phyloP scores from a whole-genome alignment of 2,888 invertebrate species.

The Stictocephala bisonia region DNA sequence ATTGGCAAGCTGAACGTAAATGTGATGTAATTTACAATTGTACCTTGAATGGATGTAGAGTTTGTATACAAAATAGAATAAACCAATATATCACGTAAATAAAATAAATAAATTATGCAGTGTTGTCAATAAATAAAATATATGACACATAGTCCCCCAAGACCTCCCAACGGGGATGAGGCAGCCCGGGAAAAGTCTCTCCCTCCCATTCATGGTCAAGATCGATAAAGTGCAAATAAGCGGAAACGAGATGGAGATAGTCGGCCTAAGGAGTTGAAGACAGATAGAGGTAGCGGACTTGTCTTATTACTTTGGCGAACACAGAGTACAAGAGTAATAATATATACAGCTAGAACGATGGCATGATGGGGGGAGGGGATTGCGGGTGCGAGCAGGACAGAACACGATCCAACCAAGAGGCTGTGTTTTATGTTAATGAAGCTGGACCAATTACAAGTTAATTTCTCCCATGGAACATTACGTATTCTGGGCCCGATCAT shows the following conservation, averaged over 20 bases:
- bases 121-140: no score
- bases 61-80: no score
- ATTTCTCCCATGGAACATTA: conserved; percentile 54
- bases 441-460: conserved; percentile 57
- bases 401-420: conserved; percentile 26
- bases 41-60: no score
- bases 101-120: no score
- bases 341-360: conserved; percentile 4
- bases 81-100: no score
- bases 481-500: conserved; percentile 52
- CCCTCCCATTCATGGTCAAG: background rate
- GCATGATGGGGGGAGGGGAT: conserved; percentile 5
- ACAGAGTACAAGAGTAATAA: conserved; percentile 40
- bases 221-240: conserved; percentile 26
- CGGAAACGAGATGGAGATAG: conserved; percentile 40
- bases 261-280: conserved; percentile 4
- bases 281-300: conserved; percentile 22
- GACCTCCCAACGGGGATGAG: background rate
- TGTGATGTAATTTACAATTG: no score
- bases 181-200: background rate
- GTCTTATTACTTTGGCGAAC: conserved; percentile 37
- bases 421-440: conserved; percentile 59
- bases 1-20: no score
- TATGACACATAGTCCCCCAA: background rate
- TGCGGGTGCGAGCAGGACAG: background rate